These are phyloP conservation scores for Lamellibrachia luymesi DNA, from an alignment of 1,140 invertebrate genomes.

Conservation along the genomic window DNA sequence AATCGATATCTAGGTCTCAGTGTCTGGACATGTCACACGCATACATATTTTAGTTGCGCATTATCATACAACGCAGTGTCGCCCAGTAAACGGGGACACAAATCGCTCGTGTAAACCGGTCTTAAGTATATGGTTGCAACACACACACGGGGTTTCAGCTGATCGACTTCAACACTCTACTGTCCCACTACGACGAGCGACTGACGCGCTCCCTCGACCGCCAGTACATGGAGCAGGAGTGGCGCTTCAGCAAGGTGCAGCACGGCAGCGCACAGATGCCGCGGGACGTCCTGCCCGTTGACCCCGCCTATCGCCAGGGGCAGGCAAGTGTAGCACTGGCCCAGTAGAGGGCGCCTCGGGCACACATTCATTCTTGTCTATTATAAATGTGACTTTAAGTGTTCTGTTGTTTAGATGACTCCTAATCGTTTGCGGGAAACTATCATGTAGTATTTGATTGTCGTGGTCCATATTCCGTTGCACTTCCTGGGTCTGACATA, in stretches of 20 bases:
- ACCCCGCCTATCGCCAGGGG: neutral
- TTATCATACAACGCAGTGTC: too few relatives aligned
- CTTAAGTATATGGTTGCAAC: too few relatives aligned
- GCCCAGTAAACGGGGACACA: too few relatives aligned
- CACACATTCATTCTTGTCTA: neutral
- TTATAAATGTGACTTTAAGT: neutral
- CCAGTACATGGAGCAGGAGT: constrained; percentile 15
- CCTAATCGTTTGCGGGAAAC: neutral
- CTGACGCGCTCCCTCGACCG: constrained; percentile 11
- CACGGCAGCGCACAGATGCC: constrained; percentile 15
- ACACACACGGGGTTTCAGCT: constrained; percentile 4
- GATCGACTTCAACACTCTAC: constrained; percentile 11
- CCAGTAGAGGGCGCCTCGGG: too few relatives aligned
- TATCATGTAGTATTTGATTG: neutral
- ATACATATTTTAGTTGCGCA: too few relatives aligned
- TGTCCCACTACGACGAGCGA: constrained; percentile 21
- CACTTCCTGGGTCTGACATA: too few relatives aligned
- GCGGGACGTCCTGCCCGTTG: constrained; percentile 6
- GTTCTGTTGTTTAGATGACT: neutral
- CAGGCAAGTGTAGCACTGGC: neutral
- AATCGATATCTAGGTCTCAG: too few relatives aligned
- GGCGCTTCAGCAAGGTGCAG: constrained; percentile 11
- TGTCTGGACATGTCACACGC: too few relatives aligned
- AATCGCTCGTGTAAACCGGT: too few relatives aligned
- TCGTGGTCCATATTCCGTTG: neutral